phyloP scores from a whole-genome alignment of 2,888 invertebrate genomes.

The Eucera pruinosa region DNA sequence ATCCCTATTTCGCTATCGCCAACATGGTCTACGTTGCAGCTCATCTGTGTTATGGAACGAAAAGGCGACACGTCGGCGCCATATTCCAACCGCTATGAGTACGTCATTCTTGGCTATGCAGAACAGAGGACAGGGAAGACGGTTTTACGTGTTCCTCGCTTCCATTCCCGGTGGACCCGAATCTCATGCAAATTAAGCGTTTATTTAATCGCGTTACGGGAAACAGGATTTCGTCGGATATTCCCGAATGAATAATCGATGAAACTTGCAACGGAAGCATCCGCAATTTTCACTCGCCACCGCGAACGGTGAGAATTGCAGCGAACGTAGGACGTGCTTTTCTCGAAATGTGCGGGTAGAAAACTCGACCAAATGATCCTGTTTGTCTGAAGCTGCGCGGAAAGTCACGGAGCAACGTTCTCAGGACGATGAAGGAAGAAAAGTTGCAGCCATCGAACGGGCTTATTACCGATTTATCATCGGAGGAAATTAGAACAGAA shows the following conservation, averaged over 20 bases:
- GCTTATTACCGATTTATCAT: constrained; percentile 57
- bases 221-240: constrained; percentile 26
- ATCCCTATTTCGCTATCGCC: no score
- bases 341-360: neutral
- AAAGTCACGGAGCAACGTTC: neutral
- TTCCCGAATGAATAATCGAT: constrained; percentile 32
- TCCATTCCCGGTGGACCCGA: constrained; percentile 11
- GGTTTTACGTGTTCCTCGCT: constrained; percentile 29
- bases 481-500: constrained; percentile 55
- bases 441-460: constrained; percentile 32
- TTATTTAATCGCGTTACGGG: constrained; percentile 18
- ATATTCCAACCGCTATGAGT: constrained; percentile 17
- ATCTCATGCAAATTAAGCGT: constrained; percentile 32
- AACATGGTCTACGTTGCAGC: no score
- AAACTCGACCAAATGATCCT: neutral
- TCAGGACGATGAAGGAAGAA: constrained; percentile 17
- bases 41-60: no score
- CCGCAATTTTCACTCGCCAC: constrained; percentile 17
- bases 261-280: constrained; percentile 26
- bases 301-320: neutral
- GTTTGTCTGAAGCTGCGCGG: neutral
- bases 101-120: constrained; percentile 31
- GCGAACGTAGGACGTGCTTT: neutral
- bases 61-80: constrained; percentile 46
- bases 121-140: constrained; percentile 20